phyloP scores from a whole-genome alignment of 2,888 invertebrate genomes.

The Cheilosia urbana region DNA sequence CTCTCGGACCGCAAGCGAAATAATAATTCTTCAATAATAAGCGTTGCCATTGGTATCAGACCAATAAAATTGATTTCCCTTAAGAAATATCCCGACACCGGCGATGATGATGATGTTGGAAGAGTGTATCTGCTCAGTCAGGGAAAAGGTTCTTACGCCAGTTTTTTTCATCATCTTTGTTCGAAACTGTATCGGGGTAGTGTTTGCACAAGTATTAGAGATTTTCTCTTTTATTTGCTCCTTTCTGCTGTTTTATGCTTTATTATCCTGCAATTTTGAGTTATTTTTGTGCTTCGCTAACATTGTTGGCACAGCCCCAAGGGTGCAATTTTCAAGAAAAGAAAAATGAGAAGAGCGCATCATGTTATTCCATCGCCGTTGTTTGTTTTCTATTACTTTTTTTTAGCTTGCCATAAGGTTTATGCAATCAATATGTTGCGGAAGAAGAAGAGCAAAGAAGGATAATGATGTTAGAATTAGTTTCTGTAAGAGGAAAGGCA shows the following conservation, averaged over 20 bases:
- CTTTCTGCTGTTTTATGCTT: slow-evolving; percentile 35
- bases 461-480: too few relatives aligned
- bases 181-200: not conserved
- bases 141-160: slow-evolving; percentile 6
- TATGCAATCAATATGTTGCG: not conserved
- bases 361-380: slow-evolving; percentile 4
- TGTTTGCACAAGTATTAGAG: slow-evolving; percentile 43
- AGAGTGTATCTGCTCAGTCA: slow-evolving; percentile 1
- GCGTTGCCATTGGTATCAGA: slow-evolving; percentile 43
- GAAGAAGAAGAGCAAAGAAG: slow-evolving; percentile 18
- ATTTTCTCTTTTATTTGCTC: slow-evolving; percentile 43
- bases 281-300: slow-evolving; percentile 59
- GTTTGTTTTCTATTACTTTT: not conserved
- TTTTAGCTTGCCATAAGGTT: not conserved
- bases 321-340: slow-evolving; percentile 59
- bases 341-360: slow-evolving; percentile 44
- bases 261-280: slow-evolving; percentile 63
- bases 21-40: slow-evolving; percentile 69
- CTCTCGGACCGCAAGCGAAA: slow-evolving; percentile 11
- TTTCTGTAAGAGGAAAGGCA: too few relatives aligned
- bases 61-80: slow-evolving; percentile 74
- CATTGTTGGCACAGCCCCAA: slow-evolving; percentile 53
- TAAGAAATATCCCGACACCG: slow-evolving; percentile 57
- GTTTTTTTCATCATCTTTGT: slow-evolving; percentile 33
- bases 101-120: slow-evolving; percentile 7